Percentiles rank a stretch among this genome's conserved stretches.
Conservation (phyloP, 2,888 invertebrate species). For the Clunio marinus region DNA sequence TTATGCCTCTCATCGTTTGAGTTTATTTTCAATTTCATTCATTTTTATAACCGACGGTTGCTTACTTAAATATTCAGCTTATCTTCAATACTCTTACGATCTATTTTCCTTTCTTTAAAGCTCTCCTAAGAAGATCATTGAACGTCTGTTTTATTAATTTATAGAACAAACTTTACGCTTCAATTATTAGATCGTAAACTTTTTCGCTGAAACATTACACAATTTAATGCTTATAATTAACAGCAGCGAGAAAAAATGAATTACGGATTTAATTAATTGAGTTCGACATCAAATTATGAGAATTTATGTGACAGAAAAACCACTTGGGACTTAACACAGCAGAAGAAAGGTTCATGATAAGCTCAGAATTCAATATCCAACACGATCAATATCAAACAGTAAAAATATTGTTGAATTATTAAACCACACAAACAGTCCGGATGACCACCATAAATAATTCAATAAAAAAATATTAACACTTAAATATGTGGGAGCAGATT, state of each 20-base stretch:
- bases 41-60: neutral
- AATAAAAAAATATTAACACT: neutral
- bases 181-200: no score
- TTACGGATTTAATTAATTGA: constrained; percentile 33
- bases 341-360: neutral
- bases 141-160: no score
- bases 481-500: neutral
- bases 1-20: neutral
- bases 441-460: constrained; percentile 3
- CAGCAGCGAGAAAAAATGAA: constrained; percentile 22
- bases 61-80: neutral
- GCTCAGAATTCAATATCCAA: neutral
- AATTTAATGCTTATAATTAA: no score
- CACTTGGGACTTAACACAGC: neutral
- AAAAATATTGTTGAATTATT: neutral
- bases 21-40: neutral
- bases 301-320: neutral
- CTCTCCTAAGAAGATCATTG: neutral
- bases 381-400: neutral
- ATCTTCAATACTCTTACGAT: neutral
- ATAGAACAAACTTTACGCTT: no score
- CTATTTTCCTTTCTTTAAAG: neutral
- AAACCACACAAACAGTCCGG: neutral
- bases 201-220: no score
- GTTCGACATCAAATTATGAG: constrained; percentile 24